Evolutionary conservation across 2,797 vertebrate species (phyloP).

Genomic region (Channallabes apus): DNA sequence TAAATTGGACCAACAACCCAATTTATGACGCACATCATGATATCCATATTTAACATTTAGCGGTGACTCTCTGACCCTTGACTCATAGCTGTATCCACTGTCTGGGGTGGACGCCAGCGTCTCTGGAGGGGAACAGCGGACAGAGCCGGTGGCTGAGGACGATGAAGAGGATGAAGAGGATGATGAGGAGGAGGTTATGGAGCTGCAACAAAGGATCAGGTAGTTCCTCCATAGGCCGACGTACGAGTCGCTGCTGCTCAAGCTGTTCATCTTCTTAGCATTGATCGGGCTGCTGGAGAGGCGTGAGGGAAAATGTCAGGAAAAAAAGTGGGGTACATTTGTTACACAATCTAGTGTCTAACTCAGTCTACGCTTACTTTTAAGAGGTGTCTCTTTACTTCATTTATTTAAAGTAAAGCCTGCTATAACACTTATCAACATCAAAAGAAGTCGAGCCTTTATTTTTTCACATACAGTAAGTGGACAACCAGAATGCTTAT

Average conservation of each 20-base stretch:
- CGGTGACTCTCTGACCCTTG: conserved; percentile 79
- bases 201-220: conserved; percentile 97
- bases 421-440: no score
- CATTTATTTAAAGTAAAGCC: no score
- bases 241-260: conserved; percentile 92
- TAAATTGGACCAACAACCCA: not conserved
- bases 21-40: not conserved
- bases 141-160: conserved; percentile 83
- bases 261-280: conserved; percentile 94
- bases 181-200: conserved; percentile 77
- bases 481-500: no score
- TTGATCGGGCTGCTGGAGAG: conserved; percentile 91
- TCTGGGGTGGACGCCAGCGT: conserved; percentile 98
- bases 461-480: no score
- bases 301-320: not conserved
- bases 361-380: not conserved
- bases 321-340: conserved; percentile 12
- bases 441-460: no score
- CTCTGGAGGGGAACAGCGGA: conserved; percentile 96
- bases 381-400: not conserved
- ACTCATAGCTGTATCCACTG: conserved; percentile 96
- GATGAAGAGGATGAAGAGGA: conserved; percentile 74
- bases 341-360: not conserved
- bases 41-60: not conserved
- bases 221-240: conserved; percentile 98